phyloP scores from a whole-genome alignment of 2,113 vertebrate species.

The Osmerus mordax region DNA sequence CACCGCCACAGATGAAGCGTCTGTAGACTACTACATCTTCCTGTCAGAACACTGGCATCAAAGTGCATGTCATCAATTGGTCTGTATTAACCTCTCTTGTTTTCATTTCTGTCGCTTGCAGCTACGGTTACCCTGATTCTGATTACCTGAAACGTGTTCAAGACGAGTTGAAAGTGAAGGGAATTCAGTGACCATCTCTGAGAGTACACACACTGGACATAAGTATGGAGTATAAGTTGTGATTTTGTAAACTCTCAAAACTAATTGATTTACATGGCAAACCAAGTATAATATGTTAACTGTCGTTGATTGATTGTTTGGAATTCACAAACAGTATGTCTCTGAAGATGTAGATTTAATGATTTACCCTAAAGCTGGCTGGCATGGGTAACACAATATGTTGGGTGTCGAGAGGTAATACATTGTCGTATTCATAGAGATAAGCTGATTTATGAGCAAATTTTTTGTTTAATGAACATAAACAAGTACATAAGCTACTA shows the following conservation, averaged over 20 bases:
- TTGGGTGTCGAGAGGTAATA: too few relatives aligned
- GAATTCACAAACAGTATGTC: too few relatives aligned
- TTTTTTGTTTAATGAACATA: conserved; percentile 85
- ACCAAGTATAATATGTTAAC: too few relatives aligned
- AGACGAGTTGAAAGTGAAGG: conserved; percentile 73
- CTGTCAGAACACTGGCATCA: background rate
- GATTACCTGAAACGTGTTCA: conserved; percentile 66
- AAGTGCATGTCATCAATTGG: background rate
- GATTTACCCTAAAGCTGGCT: too few relatives aligned
- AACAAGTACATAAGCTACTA: conserved; percentile 85
- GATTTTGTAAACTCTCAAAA: too few relatives aligned
- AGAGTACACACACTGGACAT: too few relatives aligned
- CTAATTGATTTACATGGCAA: too few relatives aligned
- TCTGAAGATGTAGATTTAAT: too few relatives aligned
- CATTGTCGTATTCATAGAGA: background rate
- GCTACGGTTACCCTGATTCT: conserved; percentile 75
- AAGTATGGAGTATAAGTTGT: too few relatives aligned
- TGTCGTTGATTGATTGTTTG: too few relatives aligned
- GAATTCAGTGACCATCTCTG: conserved; percentile 53
- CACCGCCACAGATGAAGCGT: too few relatives aligned
- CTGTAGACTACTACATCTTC: background rate
- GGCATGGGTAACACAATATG: too few relatives aligned
- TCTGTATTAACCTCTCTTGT: background rate
- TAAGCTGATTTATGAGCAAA: conserved; percentile 72
- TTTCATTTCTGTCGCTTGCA: conserved; percentile 42